Conservation (phyloP, 2,888 invertebrate genomes). For the Bellardia bayeri region DNA sequence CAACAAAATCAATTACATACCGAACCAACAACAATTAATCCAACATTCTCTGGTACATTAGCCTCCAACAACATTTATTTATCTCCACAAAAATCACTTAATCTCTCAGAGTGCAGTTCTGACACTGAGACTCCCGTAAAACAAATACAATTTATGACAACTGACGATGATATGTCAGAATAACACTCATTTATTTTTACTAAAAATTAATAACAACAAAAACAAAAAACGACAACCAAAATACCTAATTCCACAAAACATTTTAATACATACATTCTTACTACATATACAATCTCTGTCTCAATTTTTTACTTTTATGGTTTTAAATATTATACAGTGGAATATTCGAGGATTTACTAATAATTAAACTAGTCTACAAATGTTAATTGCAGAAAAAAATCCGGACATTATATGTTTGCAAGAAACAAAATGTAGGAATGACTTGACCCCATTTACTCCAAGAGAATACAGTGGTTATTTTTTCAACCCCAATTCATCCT, state of each 20-base stretch:
- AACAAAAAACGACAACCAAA: no score
- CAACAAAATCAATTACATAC: no score
- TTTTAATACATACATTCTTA: no score
- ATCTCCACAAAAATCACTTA: background rate
- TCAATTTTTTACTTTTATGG: background rate
- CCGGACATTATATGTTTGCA: constrained; percentile 46
- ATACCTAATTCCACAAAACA: no score
- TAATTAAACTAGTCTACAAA: constrained; percentile 35
- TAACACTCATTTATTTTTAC: background rate
- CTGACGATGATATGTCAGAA: background rate
- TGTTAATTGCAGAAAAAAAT: constrained; percentile 10
- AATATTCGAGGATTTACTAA: constrained; percentile 20
- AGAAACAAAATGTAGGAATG: constrained; percentile 36
- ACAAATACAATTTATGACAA: constrained; percentile 4
- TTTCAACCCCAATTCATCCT: constrained; percentile 4
- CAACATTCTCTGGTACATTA: no score
- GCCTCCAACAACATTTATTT: no score
- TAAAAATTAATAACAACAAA: no score
- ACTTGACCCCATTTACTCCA: background rate
- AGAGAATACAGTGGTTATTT: constrained; percentile 27
- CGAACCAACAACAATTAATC: background rate
- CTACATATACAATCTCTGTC: background rate
- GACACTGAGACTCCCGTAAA: background rate
- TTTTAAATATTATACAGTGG: constrained; percentile 31
- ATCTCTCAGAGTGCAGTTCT: background rate